Base-by-base conservation (phyloP, 1,140 invertebrate species). In the Radopholus similis region DNA sequence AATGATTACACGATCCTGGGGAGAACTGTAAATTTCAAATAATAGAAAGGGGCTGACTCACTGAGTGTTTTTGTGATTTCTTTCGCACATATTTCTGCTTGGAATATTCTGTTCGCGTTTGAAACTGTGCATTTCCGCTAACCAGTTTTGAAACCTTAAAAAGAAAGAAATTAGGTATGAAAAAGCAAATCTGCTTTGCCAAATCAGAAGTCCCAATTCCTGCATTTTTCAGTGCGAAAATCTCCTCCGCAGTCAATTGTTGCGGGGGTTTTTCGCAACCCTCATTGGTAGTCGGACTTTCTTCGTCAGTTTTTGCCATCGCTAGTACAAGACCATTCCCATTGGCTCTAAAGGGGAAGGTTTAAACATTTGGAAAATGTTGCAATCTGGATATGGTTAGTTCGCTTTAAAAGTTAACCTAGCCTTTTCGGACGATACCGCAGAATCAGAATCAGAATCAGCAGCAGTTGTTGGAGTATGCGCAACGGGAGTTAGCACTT, bases 61-160 rank as follows among this genome's bases (percentile, higher is more conserved):
- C 59, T 23, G 69, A 73, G 32, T 71, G 57, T 21, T 57, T 72
- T 64, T 73, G 57, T 28, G 70, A 53, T 34, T 75, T 71, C 42
- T 71, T 71, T 35, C 38, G 42, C 2, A 60, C 23, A 57, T 71
- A 71, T 35, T 71, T 71, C 40, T 72, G 30, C 28, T 71, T 57
- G n/a, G 69, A 60, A 56, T 23, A 73, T 23, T 44, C 37, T 32
- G 69, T 75, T 4, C 69, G 37, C 13, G 47, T 18, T 18, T 72
- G 58, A 23, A 71, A 71, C n/a, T 13, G 28, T 35, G 37, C 21
- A 35, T 72, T 71, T 11, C 69, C 69, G 38, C 40, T 51, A 15
- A 71, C 70, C 21, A 71, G 55, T 37, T 72, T 42, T 2, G 68
- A 71, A 18, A 71, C 69, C 68, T 70, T 26, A 64, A 58, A 23